Evolutionary conservation across 2,113 vertebrate genomes (phyloP).

Genomic region (human): DNA sequence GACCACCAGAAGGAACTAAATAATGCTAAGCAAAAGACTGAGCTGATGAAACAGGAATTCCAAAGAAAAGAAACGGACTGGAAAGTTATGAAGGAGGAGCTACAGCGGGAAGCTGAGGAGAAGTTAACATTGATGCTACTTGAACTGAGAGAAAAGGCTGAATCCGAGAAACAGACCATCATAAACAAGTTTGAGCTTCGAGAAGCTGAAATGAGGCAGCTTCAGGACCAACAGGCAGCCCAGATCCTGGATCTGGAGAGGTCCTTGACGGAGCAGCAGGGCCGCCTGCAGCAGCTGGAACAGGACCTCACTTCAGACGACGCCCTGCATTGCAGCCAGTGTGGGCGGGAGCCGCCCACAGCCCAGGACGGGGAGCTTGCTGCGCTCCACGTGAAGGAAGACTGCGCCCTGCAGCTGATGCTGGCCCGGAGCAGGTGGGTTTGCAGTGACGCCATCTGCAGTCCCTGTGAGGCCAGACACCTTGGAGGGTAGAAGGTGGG

Average conservation of each 20-base stretch:
- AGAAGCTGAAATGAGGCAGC: conserved; percentile 75
- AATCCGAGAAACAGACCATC: conserved; percentile 79
- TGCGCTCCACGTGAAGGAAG: conserved; percentile 77
- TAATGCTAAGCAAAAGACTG: conserved; percentile 77
- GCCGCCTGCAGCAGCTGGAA: conserved; percentile 84
- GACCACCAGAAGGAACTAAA: conserved; percentile 77
- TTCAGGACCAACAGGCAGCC: conserved; percentile 81
- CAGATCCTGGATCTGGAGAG: conserved; percentile 83
- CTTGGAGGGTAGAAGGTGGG: background rate
- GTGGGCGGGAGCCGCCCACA: conserved; percentile 79
- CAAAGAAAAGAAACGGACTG: conserved; percentile 82
- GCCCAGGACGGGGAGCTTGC: conserved; percentile 83
- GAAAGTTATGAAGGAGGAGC: conserved; percentile 57
- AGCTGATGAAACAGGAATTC: conserved; percentile 73
- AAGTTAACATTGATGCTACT: background rate
- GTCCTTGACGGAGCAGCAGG: conserved; percentile 84
- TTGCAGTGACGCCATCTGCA: rapidly evolving
- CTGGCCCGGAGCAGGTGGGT: conserved; percentile 87
- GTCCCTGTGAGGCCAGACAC: no score
- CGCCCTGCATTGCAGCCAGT: conserved; percentile 70
- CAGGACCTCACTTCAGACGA: conserved; percentile 80
- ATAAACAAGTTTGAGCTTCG: conserved; percentile 78
- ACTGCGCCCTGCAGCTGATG: conserved; percentile 82
- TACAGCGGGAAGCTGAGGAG: conserved; percentile 76
- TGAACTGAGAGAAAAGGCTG: conserved; percentile 77